Evolutionary conservation across 92 coral and sea anemone genomes (phyloP).

Genomic region (Virgularia gustaviana): DNA sequence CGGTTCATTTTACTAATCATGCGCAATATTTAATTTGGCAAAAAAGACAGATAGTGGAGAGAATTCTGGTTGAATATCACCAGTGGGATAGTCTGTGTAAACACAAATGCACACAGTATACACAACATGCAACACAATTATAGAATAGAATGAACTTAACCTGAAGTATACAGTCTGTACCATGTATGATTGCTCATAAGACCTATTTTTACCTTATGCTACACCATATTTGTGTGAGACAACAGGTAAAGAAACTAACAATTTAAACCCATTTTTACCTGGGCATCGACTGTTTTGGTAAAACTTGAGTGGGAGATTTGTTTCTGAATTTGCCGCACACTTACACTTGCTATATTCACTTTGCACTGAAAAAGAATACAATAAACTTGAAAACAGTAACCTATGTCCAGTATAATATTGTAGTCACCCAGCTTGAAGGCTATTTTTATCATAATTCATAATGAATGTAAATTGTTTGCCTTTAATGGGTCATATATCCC

Average conservation of each 20-base stretch:
- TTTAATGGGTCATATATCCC: slow-evolving; percentile 11
- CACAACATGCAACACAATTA: not conserved
- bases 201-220: too few species aligned
- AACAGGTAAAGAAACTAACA: too few species aligned
- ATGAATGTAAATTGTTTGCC: not conserved
- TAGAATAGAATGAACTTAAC: not conserved
- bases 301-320: slow-evolving; percentile 37
- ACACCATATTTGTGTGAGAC: too few species aligned
- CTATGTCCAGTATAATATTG: not conserved
- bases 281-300: slow-evolving; percentile 45
- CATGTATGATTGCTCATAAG: too few species aligned
- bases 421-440: too few species aligned
- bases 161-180: not conserved
- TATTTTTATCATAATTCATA: too few species aligned
- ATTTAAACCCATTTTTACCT: too few species aligned
- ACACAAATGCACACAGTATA: not conserved
- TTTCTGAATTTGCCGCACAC: slow-evolving; percentile 44
- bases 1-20: not conserved
- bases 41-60: too few species aligned
- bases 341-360: slow-evolving; percentile 54
- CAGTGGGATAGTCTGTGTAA: too few species aligned
- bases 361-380: slow-evolving; percentile 35
- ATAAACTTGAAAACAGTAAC: not conserved
- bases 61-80: too few species aligned
- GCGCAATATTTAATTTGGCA: too few species aligned